Percentiles rank a stretch among this genome's conserved stretches.
These are phyloP conservation scores for Brenthis daphne DNA, from an alignment of 2,888 invertebrate species.

Conservation along the genomic window DNA sequence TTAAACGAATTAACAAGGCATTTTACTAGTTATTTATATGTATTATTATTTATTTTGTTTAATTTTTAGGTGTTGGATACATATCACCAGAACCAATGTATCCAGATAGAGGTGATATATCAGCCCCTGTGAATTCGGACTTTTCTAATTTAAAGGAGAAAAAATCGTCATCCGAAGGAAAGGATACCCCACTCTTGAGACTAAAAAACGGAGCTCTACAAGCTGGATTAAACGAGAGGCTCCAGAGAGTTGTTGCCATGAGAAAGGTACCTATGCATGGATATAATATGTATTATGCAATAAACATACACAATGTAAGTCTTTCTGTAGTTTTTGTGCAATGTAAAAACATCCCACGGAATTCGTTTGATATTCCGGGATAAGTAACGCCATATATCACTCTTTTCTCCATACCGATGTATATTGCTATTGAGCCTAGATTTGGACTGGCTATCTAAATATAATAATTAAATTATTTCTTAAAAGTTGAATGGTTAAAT, in stretches of 20 bases:
- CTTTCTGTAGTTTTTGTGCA: too few species aligned
- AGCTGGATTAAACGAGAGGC: slow-evolving; percentile 83
- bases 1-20: too few species aligned
- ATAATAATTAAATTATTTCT: too few species aligned
- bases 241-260: slow-evolving; percentile 79
- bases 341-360: too few species aligned
- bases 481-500: too few species aligned
- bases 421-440: too few species aligned
- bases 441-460: too few species aligned
- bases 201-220: slow-evolving; percentile 87
- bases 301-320: background rate
- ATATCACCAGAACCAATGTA: slow-evolving; percentile 86
- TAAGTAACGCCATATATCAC: too few species aligned
- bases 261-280: slow-evolving; percentile 60
- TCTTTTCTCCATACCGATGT: too few species aligned
- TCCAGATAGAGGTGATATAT: slow-evolving; percentile 76
- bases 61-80: slow-evolving; percentile 71
- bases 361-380: too few species aligned
- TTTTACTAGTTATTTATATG: background rate
- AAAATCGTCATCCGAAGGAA: slow-evolving; percentile 47
- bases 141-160: slow-evolving; percentile 57
- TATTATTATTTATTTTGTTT: background rate
- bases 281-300: background rate
- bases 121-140: slow-evolving; percentile 64
- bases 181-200: slow-evolving; percentile 77